phyloP scores from a whole-genome alignment of 1,140 invertebrate species.

The Drosophila repleta region DNA sequence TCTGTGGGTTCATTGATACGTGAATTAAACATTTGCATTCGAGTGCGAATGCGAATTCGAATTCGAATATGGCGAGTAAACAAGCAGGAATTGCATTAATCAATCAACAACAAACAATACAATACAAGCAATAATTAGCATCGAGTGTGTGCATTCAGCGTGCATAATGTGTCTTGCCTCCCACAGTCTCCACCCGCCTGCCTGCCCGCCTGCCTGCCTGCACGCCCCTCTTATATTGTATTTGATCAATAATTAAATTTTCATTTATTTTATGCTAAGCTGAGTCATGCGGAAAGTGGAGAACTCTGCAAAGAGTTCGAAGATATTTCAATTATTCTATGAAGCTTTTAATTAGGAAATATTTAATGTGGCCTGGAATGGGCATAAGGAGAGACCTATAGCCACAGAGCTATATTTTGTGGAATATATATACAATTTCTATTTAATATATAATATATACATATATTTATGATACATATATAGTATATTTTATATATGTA shows the following conservation, averaged over 20 bases:
- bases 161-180: conserved; percentile 4
- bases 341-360: too few relatives aligned
- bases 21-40: conserved; percentile 9
- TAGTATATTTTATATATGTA: too few relatives aligned
- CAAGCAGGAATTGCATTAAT: conserved; percentile 34
- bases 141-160: conserved; percentile 8
- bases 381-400: too few relatives aligned
- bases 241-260: conserved; percentile 1
- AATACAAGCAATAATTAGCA: conserved; percentile 36
- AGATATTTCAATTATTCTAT: too few relatives aligned
- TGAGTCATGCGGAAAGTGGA: too few relatives aligned
- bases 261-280: neutral
- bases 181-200: neutral
- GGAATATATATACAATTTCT: too few relatives aligned
- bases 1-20: conserved; percentile 13
- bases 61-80: conserved; percentile 23
- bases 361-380: too few relatives aligned
- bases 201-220: neutral
- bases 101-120: conserved; percentile 35
- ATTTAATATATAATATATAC: too few relatives aligned
- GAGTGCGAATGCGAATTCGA: too few relatives aligned
- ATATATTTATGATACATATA: too few relatives aligned
- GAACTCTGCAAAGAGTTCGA: too few relatives aligned
- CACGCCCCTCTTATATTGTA: neutral
- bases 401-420: too few relatives aligned